These are phyloP conservation scores for Piezodorus guildinii DNA, from an alignment of 1,140 invertebrate species.

Conservation along the genomic window DNA sequence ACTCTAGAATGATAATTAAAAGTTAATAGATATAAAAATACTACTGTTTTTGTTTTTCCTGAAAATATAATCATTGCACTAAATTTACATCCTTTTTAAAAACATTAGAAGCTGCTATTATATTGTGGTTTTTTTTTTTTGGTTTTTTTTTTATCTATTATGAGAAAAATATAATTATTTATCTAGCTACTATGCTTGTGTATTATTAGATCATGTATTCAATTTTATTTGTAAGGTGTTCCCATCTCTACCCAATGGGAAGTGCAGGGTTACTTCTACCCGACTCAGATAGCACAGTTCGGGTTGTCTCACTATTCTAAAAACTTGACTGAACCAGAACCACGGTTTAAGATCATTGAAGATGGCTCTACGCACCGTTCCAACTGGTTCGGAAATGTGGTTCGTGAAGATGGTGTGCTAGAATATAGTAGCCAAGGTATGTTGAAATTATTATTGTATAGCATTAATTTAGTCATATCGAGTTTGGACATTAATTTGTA, in stretches of 20 bases:
- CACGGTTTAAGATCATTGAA: conserved; percentile 53
- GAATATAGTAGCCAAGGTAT: conserved; percentile 10
- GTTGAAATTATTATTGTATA: not conserved
- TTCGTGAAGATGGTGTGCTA: conserved; percentile 4
- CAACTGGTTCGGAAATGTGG: conserved; percentile 42
- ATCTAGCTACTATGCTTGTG: too few species aligned
- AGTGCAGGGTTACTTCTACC: conserved; percentile 87
- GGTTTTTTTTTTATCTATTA: too few species aligned
- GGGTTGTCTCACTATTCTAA: conserved; percentile 95
- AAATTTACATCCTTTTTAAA: too few species aligned
- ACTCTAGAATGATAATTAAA: too few species aligned
- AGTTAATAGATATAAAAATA: too few species aligned
- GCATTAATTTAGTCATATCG: too few species aligned
- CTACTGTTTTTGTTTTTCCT: too few species aligned
- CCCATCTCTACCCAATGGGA: conserved; percentile 94
- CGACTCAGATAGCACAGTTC: conserved; percentile 97
- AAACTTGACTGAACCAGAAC: conserved; percentile 69
- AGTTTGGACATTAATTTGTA: not conserved
- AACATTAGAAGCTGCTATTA: too few species aligned
- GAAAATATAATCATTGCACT: too few species aligned
- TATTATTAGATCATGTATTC: too few species aligned
- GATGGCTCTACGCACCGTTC: conserved; percentile 54
- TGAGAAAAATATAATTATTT: too few species aligned
- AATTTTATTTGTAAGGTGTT: conserved; percentile 46
- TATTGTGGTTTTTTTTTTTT: too few species aligned